Evolutionary conservation across 2,888 invertebrate species (phyloP), one percentile per base, ranked within the genome.

Genomic region (Spatulosminthurus flaviceps): DNA sequence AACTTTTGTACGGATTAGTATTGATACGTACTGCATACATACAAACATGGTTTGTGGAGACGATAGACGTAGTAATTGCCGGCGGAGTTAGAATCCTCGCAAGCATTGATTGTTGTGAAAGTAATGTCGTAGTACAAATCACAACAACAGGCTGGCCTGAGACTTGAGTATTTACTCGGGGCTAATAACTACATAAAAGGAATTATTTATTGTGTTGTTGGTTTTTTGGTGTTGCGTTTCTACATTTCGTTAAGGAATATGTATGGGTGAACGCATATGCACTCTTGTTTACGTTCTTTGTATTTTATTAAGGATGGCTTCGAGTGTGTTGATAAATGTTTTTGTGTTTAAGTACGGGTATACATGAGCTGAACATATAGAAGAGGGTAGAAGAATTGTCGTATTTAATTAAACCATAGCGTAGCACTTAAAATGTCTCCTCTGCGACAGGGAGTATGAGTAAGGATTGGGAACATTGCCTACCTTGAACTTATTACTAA

Each of bases 401-500:
- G 28, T 34, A 75, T 75, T 75, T 75, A 75, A 75, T 75, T 75
- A 75, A 75, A 75, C 75, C 64, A 34, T 51, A n/a, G 51, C 66
- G 34, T 41, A 41, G 64, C 75, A 75, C 75, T 75, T 75, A 75
- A 75, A 64, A n/a, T 64, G 75, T 75, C 75, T 64, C 75, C 24
- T 41, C 34, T 75, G 75, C 22, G 75, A 22, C 29, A 34, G 21
- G 16, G 28, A 9, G 19, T 26, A 75, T 75, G 75, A 41, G 66
- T 75, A 41, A 51, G 72, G 13, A 22, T 34, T 41, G 28, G 22
- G 29, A 64, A 75, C 51, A n/a, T 51, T 51, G 51, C 51, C 16
- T 51, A 51, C 51, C 51, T 51, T 51, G 51, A 51, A 51, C 51
- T 51, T 51, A 51, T 51, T 51, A 51, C 51, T 9, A 51, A 51